Base-by-base conservation (phyloP, 2,797 vertebrate genomes). In the Pangasius sanitwongsei region DNA sequence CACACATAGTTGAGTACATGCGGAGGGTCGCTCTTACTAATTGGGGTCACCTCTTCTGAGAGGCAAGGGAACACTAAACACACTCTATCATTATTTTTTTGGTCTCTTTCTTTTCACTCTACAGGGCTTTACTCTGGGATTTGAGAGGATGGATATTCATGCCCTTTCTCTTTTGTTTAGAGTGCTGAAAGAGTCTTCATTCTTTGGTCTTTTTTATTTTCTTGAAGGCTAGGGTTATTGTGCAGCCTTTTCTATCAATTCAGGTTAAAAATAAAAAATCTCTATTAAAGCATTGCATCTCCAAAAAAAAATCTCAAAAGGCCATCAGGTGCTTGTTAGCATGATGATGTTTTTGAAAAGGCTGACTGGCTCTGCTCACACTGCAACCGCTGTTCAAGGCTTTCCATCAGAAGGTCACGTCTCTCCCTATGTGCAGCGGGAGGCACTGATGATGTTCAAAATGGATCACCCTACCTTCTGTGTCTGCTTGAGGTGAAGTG, bases 391-490 rank as follows among this genome's bases (percentile, higher is more conserved):
- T 74, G 48, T 55, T 55, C 6, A 37, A 55, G 50, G 48, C 20
- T 55, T 57, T 44, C 31, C 20, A 15, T 57, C n/a, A 31, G 15
- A 37, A 50, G 90, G 11, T 59, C 25, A 20, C 16, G 92, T 84
- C 74, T 57, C 61, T 70, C 6, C 78, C 15, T 67, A 48, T 87
- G 83, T 41, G 74, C 83, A 93, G 0, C 92, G 97, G 97, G 97
- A 97, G 94, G 97, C 97, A 20, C 95, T 97, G 87, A 97, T 97
- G 91, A 97, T 97, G 97, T 97, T 97, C 88, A 97, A 96, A 89
- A 96, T 97, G 97, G 97, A 97, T 88, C 97, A 97, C 87, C 96
- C 96, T 97, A 97, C 91, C 93, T 97, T 89, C 97, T 97, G 61
- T 95, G 96, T 61, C 94, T 97, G 11, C 67, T 97, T 75, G 97